phyloP scores from a whole-genome alignment of 2,888 invertebrate genomes.

The Microplitis deprimator region DNA sequence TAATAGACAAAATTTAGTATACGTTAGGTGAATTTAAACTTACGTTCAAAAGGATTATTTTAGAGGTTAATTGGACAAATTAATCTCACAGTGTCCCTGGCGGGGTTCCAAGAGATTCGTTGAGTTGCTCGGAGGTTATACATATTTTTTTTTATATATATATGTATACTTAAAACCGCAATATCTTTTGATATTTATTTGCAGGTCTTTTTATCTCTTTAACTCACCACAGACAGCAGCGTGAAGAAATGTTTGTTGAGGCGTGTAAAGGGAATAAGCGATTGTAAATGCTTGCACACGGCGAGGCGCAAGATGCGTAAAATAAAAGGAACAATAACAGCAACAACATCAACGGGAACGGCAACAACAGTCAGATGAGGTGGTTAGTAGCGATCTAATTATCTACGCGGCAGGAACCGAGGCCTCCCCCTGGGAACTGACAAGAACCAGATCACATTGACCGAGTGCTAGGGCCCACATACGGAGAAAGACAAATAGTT shows the following conservation, averaged over 20 bases:
- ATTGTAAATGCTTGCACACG: slow-evolving; percentile 38
- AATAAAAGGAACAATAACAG: slow-evolving; percentile 30
- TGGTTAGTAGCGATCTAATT: slow-evolving; percentile 72
- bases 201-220: slow-evolving; percentile 10
- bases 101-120: slow-evolving; percentile 50
- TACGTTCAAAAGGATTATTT: too few species aligned
- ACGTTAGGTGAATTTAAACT: too few species aligned
- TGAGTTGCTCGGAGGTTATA: neutral
- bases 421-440: slow-evolving; percentile 64
- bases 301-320: slow-evolving; percentile 58
- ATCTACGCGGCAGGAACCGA: slow-evolving; percentile 70
- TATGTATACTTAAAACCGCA: too few species aligned
- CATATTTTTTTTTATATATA: too few species aligned
- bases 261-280: slow-evolving; percentile 48
- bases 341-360: neutral
- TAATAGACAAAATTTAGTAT: too few species aligned
- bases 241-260: slow-evolving; percentile 40
- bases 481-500: slow-evolving; percentile 31
- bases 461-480: slow-evolving; percentile 20
- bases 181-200: slow-evolving; percentile 25
- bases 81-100: slow-evolving; percentile 57
- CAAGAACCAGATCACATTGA: slow-evolving; percentile 47
- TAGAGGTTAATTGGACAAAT: slow-evolving; percentile 66
- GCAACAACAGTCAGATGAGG: slow-evolving; percentile 49
- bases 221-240: slow-evolving; percentile 13